A percentile compares a stretch with the other conserved stretches of the same genome.
Conservation (phyloP, 2,888 invertebrate genomes). For the Mylabris sibirica region DNA sequence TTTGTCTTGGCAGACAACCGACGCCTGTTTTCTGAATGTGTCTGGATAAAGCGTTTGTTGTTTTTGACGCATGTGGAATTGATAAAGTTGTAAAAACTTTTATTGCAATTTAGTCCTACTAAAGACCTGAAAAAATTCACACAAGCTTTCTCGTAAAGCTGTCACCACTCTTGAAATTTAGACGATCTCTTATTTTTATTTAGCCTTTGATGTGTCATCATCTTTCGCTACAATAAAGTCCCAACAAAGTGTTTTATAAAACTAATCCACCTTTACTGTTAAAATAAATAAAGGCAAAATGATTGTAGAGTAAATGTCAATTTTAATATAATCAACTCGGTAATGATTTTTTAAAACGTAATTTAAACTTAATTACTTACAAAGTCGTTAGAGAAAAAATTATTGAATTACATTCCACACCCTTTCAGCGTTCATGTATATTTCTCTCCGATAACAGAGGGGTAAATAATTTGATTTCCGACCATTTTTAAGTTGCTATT, state of each 20-base stretch:
- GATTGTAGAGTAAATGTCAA: not conserved
- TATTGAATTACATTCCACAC: slow-evolving; percentile 18
- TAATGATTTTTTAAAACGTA: not conserved
- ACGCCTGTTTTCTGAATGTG: not conserved
- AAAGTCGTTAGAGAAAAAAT: not conserved
- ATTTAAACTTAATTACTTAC: not conserved
- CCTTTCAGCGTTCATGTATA: slow-evolving; percentile 16
- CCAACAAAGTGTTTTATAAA: not conserved
- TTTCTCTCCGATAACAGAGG: not conserved
- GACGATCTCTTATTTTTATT: not conserved
- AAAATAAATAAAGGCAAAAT: not conserved
- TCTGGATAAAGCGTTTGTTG: slow-evolving; percentile 8
- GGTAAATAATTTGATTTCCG: slow-evolving; percentile 11
- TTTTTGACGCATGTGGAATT: slow-evolving; percentile 2
- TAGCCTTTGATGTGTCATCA: not conserved
- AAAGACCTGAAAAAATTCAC: slow-evolving; percentile 6
- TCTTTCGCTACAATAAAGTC: not conserved
- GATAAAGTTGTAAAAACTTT: slow-evolving; percentile 12
- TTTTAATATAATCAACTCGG: not conserved
- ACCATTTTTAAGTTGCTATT: not conserved
- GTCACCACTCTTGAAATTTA: not conserved
- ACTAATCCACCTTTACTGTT: not conserved
- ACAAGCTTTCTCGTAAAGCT: not conserved
- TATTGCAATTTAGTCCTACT: slow-evolving; percentile 10
- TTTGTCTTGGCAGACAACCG: not conserved